Conservation (phyloP, 2,797 vertebrate genomes). For the Anabacerthia variegaticeps region DNA sequence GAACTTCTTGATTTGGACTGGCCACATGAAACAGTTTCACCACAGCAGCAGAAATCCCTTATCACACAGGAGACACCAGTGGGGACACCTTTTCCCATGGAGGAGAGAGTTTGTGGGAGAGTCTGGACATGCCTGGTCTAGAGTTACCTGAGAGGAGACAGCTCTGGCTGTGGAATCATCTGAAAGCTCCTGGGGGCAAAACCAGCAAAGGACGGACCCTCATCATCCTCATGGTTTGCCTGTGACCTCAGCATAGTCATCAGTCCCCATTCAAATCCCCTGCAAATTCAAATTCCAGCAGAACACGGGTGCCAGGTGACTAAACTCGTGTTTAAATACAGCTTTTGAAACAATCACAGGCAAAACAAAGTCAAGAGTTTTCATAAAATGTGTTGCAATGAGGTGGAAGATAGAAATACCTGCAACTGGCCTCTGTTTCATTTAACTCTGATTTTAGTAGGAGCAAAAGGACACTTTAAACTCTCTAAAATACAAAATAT, state of each 20-base stretch:
- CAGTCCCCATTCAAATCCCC: fast-evolving
- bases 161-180: neutral
- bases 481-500: neutral
- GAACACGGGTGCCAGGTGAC: neutral
- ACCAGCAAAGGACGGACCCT: fast-evolving
- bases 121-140: neutral
- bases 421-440: neutral
- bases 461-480: neutral
- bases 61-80: neutral
- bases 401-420: neutral
- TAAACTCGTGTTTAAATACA: neutral
- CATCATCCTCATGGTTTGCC: fast-evolving
- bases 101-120: neutral
- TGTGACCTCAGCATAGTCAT: neutral
- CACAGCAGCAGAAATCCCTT: conserved; percentile 8
- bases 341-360: fast-evolving
- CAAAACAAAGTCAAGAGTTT: neutral
- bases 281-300: neutral
- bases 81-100: neutral
- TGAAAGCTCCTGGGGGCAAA: neutral
- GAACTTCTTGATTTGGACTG: conserved; percentile 58
- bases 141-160: neutral
- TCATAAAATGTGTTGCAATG: fast-evolving
- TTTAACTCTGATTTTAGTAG: neutral
- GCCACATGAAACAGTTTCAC: neutral